Conservation (phyloP, 2,888 invertebrate species). For the Cosmia trapezina region DNA sequence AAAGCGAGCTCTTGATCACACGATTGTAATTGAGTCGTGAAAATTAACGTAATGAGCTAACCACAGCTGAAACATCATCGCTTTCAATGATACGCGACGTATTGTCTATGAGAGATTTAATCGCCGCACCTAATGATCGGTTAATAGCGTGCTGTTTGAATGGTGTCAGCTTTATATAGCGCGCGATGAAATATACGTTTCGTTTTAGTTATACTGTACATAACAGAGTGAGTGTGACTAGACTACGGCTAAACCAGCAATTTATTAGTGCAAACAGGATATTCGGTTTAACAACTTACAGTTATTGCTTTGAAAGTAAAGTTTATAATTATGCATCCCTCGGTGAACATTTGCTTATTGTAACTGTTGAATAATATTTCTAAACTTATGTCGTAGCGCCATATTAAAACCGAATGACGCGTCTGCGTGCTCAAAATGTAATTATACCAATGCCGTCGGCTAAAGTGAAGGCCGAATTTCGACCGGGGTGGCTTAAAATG, state of each 20-base stretch:
- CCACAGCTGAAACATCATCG: conserved; percentile 44
- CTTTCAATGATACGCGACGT: conserved; percentile 45
- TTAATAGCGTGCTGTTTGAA: conserved; percentile 68
- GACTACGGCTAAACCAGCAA: conserved; percentile 36
- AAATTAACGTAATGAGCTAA: conserved; percentile 49
- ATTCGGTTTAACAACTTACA: conserved; percentile 54
- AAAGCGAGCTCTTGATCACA: conserved; percentile 53
- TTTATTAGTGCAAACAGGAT: conserved; percentile 53
- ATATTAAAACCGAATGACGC: conserved; percentile 25
- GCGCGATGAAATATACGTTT: conserved; percentile 64
- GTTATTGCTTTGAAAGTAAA: conserved; percentile 58
- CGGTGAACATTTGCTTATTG: conserved; percentile 44
- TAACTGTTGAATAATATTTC: conserved; percentile 48
- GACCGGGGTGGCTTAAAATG: conserved; percentile 38
- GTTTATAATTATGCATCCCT: conserved; percentile 59
- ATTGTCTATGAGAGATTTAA: conserved; percentile 63
- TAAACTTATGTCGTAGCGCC: conserved; percentile 37
- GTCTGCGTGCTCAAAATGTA: conserved; percentile 44
- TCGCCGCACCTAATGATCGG: conserved; percentile 67
- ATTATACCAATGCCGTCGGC: conserved; percentile 33
- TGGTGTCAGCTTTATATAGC: conserved; percentile 67
- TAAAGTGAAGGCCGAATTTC: conserved; percentile 55
- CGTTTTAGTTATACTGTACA: conserved; percentile 59
- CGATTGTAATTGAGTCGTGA: conserved; percentile 50
- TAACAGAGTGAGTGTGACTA: conserved; percentile 46